A percentile compares a stretch with the other conserved stretches of the same genome.
Evolutionary conservation across 2,888 invertebrate genomes (phyloP).

Genomic region (Papilio protenor): DNA sequence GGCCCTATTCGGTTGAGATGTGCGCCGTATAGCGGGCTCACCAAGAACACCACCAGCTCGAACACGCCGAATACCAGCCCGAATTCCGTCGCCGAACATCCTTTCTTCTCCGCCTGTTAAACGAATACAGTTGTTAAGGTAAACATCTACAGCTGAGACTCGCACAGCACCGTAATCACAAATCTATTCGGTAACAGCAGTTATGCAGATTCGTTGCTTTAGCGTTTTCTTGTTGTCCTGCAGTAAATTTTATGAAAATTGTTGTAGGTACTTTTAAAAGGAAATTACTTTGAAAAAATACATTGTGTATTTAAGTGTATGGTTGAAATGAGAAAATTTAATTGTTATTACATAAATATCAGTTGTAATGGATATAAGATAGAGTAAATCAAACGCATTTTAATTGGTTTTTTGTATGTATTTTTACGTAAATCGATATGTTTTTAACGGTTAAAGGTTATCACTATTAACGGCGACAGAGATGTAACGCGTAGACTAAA

Average conservation of each 20-base stretch:
- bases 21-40: constrained; percentile 93
- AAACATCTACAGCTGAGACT: no score
- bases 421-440: background rate
- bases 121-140: background rate
- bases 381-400: background rate
- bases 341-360: background rate
- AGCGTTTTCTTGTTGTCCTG: no score
- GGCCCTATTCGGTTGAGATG: constrained; percentile 91
- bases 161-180: no score
- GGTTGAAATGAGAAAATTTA: no score
- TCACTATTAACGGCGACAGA: constrained; percentile 10
- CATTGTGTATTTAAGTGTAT: no score
- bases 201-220: no score
- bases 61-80: constrained; percentile 95
- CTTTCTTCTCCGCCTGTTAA: constrained; percentile 91
- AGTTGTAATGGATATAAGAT: background rate
- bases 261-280: no score
- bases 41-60: constrained; percentile 91
- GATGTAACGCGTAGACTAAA: constrained; percentile 6
- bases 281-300: no score
- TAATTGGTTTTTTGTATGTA: constrained; percentile 8
- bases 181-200: no score
- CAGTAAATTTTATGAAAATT: no score
- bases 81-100: constrained; percentile 91
- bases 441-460: constrained; percentile 21